Percentiles rank a stretch among this genome's conserved stretches.
These are phyloP conservation scores for Lagopus leucura DNA, from an alignment of 2,113 vertebrate species.

Conservation along the genomic window DNA sequence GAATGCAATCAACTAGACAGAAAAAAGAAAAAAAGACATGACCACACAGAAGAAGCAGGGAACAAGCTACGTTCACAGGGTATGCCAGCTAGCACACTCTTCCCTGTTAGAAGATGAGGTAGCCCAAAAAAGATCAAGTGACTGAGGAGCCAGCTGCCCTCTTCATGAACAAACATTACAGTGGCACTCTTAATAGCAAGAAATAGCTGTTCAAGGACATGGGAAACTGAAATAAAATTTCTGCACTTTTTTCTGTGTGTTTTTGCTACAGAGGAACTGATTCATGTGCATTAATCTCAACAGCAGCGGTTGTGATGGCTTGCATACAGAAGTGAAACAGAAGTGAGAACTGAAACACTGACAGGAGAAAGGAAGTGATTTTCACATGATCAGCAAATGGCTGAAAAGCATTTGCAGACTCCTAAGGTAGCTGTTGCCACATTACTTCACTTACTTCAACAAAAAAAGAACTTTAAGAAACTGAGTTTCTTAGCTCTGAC, in stretches of 20 bases:
- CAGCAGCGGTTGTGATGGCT: background rate
- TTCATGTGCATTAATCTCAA: background rate
- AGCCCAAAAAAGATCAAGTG: background rate
- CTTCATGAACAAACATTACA: background rate
- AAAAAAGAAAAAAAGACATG: background rate
- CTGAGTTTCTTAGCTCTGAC: background rate
- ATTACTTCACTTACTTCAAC: background rate
- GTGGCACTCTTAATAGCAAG: background rate
- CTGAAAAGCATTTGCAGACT: background rate
- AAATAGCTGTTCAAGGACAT: background rate
- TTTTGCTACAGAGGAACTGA: background rate
- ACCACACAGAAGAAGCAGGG: background rate
- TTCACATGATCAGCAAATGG: background rate
- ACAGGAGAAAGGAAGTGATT: background rate
- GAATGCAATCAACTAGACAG: background rate
- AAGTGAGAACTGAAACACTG: background rate
- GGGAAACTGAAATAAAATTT: background rate
- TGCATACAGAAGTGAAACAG: background rate
- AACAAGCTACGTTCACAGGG: too few relatives aligned
- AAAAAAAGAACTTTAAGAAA: background rate
- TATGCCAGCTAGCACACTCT: background rate
- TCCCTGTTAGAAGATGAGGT: background rate
- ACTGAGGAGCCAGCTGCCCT: background rate
- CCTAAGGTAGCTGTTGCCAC: background rate
- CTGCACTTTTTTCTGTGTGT: background rate